Evolutionary conservation across 2,888 invertebrate species (phyloP), one percentile per base, ranked within the genome.

Genomic region (Spodoptera littoralis): DNA sequence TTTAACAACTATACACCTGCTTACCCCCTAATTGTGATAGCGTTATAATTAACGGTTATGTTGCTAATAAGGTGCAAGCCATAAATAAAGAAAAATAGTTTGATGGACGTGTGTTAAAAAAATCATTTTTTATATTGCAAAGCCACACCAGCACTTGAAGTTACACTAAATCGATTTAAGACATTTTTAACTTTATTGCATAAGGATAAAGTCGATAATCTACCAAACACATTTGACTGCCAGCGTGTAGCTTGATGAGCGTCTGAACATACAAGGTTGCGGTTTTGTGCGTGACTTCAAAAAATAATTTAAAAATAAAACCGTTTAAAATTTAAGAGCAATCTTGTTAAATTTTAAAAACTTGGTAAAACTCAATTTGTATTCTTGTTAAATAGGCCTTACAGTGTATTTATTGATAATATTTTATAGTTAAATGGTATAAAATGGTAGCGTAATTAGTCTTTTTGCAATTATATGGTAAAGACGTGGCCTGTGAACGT

Each of bases 21-120:
- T 22, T 36, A 11, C 3, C n/a, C 22, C 56, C 45, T 68, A 58
- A 65, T 60, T 59, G 46, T 60, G 58, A 73, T 50, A 8, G 50
- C 44, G 65, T 45, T 44, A 59, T 62, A 60, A 72, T 76, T 63
- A 68, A 62, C 48, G 30, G 49, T 42, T 73, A 53, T 46, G 51
- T 60, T 57, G 51, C 57, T 50, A 60, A 66, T 55, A 60, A 13
- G 45, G 5, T 2, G 18, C 9, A n/a, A n/a, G 4, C 27, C 48
- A 63, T 66, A 60, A 73, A 72, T 54, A 66, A 48, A 55, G 24
- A 65, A 70, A 49, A 45, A 43, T 24, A 41, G 50, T 51, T 6
- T 48, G 53, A 64, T 45, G 36, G 45, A 27, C 22, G 42, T 48
- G 36, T 49, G 42, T 49, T 60, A 58, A 61, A 70, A 36, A 36